Base-by-base conservation (phyloP, 1,140 invertebrate species). In the Brachionus rubens region DNA sequence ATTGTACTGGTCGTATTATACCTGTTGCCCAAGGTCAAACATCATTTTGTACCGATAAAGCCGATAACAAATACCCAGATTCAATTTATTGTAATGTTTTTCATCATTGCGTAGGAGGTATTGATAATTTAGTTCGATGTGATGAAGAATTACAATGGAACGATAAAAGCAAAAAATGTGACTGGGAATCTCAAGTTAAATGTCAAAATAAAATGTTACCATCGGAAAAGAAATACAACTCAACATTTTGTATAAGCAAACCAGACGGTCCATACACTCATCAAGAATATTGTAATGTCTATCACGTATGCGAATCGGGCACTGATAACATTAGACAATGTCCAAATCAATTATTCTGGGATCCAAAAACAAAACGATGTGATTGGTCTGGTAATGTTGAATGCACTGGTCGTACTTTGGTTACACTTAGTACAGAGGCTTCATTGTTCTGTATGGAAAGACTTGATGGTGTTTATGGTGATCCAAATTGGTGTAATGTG, bases 211-310 rank as follows among this genome's bases (percentile, higher is more conserved):
- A 72, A 54, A 72, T 72, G 68, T 26, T 72, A 19, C 68, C 68
- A 36, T 56, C 33, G 16, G 48, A 52, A 30, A 62, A 62, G 40
- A 54, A 76, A 36, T 52, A 76, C 16, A 76, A 47, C 28, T 47
- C 54, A 2, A 62, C 75, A 40, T 76, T 76, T 52, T 76, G 75
- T 50, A 62, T 62, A n/a, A 43, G 54, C n/a, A 76, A 76, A 21
- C 52, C 40, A 6, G 75, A 52, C n/a, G 48, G 72, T 46, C 48
- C 72, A 16, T 75, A 75, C 19, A 30, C 72, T 28, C 72, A 75
- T 50, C 48, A 75, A 30, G 72, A 75, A 30, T 75, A 75, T 46
- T 75, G 72, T 59, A 75, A 75, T 59, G 72, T 75, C 21, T 75
- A 75, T 21, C 72, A 75, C 47, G 72, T 75, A 46, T 75, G 72